phyloP scores from a whole-genome alignment of 1,140 invertebrate genomes.

The Steinernema feltiae region DNA sequence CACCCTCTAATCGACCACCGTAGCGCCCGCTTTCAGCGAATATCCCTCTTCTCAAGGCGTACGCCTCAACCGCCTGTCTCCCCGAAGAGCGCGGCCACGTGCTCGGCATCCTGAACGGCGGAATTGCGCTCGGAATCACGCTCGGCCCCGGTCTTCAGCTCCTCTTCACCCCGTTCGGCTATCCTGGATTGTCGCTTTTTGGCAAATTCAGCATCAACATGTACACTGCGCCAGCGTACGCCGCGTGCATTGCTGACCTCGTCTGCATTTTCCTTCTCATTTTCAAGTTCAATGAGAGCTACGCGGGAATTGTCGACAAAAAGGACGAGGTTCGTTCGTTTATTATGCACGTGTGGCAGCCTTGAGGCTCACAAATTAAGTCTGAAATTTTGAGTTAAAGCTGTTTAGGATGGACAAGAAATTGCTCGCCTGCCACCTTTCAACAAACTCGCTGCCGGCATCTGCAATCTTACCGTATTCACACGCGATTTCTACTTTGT shows the following conservation, averaged over 20 bases:
- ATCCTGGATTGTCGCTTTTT: conserved; percentile 16
- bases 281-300: conserved; percentile 32
- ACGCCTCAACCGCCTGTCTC: conserved; percentile 58
- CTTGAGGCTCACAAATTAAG: too few relatives aligned
- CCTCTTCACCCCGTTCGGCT: not conserved
- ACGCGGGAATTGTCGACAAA: conserved; percentile 26
- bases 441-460: too few relatives aligned
- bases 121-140: conserved; percentile 59
- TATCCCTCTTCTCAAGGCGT: conserved; percentile 58
- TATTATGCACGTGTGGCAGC: too few relatives aligned
- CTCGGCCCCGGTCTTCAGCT: conserved; percentile 48
- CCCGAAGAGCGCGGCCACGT: conserved; percentile 56
- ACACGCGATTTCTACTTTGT: conserved; percentile 38
- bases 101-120: conserved; percentile 59
- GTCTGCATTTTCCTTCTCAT: conserved; percentile 35
- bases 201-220: conserved; percentile 59
- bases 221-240: conserved; percentile 59
- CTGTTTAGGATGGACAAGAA: too few relatives aligned
- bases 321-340: not conserved
- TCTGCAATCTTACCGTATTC: too few relatives aligned
- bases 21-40: conserved; percentile 54
- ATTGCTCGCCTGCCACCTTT: too few relatives aligned
- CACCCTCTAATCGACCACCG: not conserved
- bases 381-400: too few relatives aligned
- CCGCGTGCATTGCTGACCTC: conserved; percentile 44